Percentiles rank a stretch among this genome's conserved stretches.
These are phyloP conservation scores for Hypothenemus hampei DNA, from an alignment of 1,140 invertebrate species.

Conservation along the genomic window DNA sequence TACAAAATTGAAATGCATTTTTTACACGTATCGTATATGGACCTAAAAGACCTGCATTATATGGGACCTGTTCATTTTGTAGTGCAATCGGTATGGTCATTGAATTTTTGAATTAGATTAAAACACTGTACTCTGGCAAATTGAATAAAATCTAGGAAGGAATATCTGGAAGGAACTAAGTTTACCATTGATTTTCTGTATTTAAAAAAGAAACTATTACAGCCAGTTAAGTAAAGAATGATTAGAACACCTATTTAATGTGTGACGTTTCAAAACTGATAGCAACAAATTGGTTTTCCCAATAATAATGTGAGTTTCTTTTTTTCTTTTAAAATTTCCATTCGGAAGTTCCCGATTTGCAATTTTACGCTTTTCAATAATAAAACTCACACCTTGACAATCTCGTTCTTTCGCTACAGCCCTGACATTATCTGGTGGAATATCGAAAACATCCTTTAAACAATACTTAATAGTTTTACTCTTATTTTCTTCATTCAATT, in stretches of 20 bases:
- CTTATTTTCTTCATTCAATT: background rate
- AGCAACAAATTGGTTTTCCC: conserved; percentile 37
- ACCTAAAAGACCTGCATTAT: too few species aligned
- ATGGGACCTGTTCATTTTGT: too few species aligned
- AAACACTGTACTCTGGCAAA: too few species aligned
- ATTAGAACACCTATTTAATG: conserved; percentile 29
- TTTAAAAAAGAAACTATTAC: too few species aligned
- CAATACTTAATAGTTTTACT: conserved; percentile 33
- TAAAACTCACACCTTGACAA: conserved; percentile 3
- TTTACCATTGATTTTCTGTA: too few species aligned
- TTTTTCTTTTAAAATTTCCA: conserved; percentile 2
- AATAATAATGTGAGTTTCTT: conserved; percentile 31
- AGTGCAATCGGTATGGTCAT: too few species aligned
- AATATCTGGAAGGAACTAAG: too few species aligned
- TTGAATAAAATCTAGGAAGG: too few species aligned
- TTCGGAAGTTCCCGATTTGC: background rate
- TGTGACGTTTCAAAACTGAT: conserved; percentile 30
- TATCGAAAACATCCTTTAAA: conserved; percentile 30
- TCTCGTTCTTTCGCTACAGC: background rate
- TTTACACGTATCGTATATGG: too few species aligned
- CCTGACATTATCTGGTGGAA: conserved; percentile 11
- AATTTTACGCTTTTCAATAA: conserved; percentile 15
- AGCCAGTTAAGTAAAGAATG: conserved; percentile 35
- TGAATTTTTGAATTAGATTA: too few species aligned
- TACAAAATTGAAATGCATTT: too few species aligned